phyloP scores from a whole-genome alignment of 2,113 vertebrate species.

The Pterocles orientalis region DNA sequence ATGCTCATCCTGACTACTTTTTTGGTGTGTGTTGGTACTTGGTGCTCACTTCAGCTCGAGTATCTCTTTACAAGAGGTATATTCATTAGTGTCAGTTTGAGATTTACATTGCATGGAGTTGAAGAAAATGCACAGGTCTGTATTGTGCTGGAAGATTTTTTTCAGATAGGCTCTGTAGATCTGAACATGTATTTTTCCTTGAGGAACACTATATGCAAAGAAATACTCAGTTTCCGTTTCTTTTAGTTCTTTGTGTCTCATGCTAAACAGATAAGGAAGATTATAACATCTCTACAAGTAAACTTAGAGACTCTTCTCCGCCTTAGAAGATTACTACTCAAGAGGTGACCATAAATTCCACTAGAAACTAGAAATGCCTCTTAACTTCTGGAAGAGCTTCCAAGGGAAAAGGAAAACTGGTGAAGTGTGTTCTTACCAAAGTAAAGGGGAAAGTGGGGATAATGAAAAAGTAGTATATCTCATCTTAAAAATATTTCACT shows the following conservation, averaged over 20 bases:
- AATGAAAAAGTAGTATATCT: neutral
- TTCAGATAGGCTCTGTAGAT: neutral
- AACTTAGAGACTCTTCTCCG: neutral
- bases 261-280: neutral
- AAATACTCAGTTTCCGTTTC: neutral
- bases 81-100: neutral
- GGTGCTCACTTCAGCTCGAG: neutral
- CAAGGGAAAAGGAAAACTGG: neutral
- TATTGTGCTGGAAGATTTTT: neutral
- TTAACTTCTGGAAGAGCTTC: neutral
- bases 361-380: neutral
- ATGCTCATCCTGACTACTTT: neutral
- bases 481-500: neutral
- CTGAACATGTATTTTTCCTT: neutral
- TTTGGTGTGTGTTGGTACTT: neutral
- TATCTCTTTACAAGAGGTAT: neutral
- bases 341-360: neutral
- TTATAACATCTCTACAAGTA: neutral
- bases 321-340: neutral
- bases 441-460: neutral
- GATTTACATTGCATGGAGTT: neutral
- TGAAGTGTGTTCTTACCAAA: neutral
- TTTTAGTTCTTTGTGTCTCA: neutral
- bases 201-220: neutral
- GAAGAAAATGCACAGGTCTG: neutral